These are phyloP conservation scores for Pampusana beccarii DNA, from an alignment of 2,113 vertebrate species.

Conservation along the genomic window DNA sequence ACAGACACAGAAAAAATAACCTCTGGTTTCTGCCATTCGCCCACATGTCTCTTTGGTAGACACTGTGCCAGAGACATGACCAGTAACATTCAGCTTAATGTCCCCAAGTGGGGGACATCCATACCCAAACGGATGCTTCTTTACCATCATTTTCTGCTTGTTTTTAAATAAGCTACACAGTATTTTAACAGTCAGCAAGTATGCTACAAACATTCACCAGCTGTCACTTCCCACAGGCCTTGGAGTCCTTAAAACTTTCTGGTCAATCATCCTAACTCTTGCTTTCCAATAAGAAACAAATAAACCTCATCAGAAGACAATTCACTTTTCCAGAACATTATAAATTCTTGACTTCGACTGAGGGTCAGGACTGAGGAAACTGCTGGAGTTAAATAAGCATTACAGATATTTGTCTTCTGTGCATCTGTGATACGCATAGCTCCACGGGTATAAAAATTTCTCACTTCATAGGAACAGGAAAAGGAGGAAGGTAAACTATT, in stretches of 20 bases:
- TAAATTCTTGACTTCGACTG: not conserved
- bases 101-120: not conserved
- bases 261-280: not conserved
- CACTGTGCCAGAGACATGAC: not conserved
- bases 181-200: not conserved
- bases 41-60: not conserved
- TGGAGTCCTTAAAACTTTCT: not conserved
- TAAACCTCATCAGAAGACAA: not conserved
- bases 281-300: not conserved
- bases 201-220: not conserved
- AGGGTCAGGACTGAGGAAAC: not conserved
- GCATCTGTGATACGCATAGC: not conserved
- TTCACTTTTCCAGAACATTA: not conserved
- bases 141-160: not conserved
- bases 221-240: not conserved
- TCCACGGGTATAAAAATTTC: not conserved
- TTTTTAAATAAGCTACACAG: not conserved
- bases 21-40: not conserved
- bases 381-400: not conserved
- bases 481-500: not conserved
- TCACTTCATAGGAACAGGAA: not conserved
- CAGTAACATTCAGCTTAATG: not conserved
- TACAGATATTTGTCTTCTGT: not conserved
- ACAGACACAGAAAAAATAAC: not conserved
- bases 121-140: not conserved